Percentiles rank a stretch among this genome's conserved stretches.
Conservation (phyloP, 1,140 invertebrate genomes). For the Caenorhabditis remanei region DNA sequence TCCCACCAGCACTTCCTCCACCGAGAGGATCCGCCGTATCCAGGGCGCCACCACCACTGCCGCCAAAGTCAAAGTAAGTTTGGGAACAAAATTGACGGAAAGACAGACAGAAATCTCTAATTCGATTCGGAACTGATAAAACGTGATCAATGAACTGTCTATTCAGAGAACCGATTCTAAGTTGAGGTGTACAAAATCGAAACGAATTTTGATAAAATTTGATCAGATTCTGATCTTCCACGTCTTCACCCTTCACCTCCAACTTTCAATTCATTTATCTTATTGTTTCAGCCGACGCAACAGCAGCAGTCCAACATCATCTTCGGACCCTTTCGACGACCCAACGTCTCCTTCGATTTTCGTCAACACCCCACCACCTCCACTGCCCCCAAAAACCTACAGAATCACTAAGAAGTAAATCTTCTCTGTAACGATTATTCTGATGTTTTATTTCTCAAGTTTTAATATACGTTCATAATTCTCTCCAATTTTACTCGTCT, state of each 20-base stretch:
- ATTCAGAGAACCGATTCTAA: no score
- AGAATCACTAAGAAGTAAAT: constrained; percentile 37
- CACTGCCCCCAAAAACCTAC: constrained; percentile 60
- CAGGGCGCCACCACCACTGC: constrained; percentile 38
- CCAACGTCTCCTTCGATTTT: constrained; percentile 43
- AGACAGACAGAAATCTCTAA: no score
- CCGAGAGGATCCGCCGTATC: constrained; percentile 38
- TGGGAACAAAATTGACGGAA: no score
- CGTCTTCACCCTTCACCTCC: background rate
- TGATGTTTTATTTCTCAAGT: background rate
- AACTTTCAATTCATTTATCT: background rate
- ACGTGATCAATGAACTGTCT: background rate
- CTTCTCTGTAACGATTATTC: background rate
- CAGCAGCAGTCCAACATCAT: constrained; percentile 26
- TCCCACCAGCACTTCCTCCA: constrained; percentile 55
- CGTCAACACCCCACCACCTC: constrained; percentile 49
- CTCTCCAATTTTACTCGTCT: background rate
- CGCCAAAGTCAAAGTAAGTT: constrained; percentile 51
- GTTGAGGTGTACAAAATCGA: no score
- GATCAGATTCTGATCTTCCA: background rate
- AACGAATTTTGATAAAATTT: no score
- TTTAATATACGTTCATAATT: background rate
- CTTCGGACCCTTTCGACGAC: constrained; percentile 31
- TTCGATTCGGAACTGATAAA: no score
- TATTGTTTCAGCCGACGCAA: constrained; percentile 9